Conservation (phyloP, 2,113 vertebrate genomes). For the Xiphophorus maculatus region DNA sequence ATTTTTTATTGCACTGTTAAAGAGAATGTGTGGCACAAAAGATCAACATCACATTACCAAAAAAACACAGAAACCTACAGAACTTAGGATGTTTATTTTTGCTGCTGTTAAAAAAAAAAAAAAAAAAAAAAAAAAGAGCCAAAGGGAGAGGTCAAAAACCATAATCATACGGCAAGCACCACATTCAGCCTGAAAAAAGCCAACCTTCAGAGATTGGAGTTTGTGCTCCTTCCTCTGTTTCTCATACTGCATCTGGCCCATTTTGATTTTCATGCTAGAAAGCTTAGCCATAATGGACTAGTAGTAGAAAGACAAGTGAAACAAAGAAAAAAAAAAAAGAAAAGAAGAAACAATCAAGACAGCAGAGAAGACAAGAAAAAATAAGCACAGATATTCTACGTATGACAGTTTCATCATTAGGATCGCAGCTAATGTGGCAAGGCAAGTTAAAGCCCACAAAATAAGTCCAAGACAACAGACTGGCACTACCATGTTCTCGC, state of each 20-base stretch:
- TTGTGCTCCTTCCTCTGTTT: conserved; percentile 96
- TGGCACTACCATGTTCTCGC: neutral
- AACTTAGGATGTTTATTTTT: neutral
- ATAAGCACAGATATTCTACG: conserved; percentile 11
- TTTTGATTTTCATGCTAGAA: conserved; percentile 99
- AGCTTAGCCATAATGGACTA: conserved; percentile 99
- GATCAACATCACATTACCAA: conserved; percentile 12
- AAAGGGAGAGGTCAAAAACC: conserved; percentile 66
- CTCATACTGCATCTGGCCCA: conserved; percentile 98
- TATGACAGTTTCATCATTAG: neutral
- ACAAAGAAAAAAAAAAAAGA: conserved; percentile 62
- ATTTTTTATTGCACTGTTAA: conserved; percentile 12
- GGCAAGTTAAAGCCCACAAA: neutral
- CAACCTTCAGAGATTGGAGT: conserved; percentile 90
- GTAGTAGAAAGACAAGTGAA: conserved; percentile 74
- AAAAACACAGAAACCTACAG: neutral
- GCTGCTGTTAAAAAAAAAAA: conserved; percentile 21
- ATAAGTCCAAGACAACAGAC: too few species aligned
- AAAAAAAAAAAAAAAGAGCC: conserved; percentile 32
- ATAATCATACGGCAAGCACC: conserved; percentile 69
- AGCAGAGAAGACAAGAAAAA: conserved; percentile 32
- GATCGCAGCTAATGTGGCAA: neutral
- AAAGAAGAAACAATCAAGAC: conserved; percentile 37
- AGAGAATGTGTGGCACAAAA: neutral
- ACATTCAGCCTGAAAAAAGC: conserved; percentile 75